phyloP scores from a whole-genome alignment of 2,888 invertebrate species.

The Lithosia quadra region DNA sequence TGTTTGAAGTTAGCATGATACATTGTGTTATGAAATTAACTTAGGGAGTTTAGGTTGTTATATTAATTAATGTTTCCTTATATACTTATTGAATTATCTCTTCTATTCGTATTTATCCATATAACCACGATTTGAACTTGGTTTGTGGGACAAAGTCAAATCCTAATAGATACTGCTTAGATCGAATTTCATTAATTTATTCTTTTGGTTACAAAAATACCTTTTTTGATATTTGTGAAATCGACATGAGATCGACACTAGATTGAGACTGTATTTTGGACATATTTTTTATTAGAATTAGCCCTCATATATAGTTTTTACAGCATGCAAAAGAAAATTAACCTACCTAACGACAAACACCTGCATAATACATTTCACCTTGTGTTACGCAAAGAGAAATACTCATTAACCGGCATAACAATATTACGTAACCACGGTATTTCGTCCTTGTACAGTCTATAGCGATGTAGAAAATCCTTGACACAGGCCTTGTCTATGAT shows the following conservation, averaged over 20 bases:
- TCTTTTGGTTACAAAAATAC: no score
- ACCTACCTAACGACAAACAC: background rate
- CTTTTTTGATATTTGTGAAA: no score
- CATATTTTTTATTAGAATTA: no score
- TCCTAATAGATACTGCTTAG: no score
- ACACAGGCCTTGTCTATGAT: slow-evolving; percentile 33
- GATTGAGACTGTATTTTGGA: no score
- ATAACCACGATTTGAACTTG: no score
- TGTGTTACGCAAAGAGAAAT: background rate
- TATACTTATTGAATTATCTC: no score
- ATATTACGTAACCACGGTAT: background rate
- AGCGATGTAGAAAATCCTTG: slow-evolving; percentile 37
- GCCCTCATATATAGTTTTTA: no score
- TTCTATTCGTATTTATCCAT: no score
- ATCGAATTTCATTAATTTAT: no score
- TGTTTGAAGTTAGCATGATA: background rate
- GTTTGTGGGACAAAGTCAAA: no score
- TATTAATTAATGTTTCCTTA: background rate
- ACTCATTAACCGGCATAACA: background rate
- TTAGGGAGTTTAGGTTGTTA: background rate
- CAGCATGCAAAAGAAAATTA: background rate
- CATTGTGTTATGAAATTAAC: slow-evolving; percentile 4
- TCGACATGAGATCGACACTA: no score
- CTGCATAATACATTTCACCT: background rate
- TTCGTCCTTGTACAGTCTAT: background rate